Conservation (phyloP, 2,888 invertebrate species). For the Prosopocoilus inquinatus region DNA sequence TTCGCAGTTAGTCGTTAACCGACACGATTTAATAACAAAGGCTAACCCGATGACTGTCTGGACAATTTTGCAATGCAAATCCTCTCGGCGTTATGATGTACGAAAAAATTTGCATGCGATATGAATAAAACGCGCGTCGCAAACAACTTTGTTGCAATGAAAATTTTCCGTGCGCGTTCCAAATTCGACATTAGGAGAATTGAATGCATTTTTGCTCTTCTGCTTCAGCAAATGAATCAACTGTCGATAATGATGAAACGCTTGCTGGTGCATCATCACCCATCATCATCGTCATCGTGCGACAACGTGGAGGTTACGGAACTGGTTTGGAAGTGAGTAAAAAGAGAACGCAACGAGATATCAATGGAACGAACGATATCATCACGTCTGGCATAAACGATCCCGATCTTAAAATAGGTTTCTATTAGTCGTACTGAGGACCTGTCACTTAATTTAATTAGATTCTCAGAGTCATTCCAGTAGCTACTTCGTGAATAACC, state of each 20-base stretch:
- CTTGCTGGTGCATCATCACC: slow-evolving; percentile 9
- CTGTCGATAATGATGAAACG: too few relatives aligned
- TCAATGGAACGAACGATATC: slow-evolving; percentile 13
- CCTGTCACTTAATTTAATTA: slow-evolving; percentile 29
- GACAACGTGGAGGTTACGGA: slow-evolving; percentile 5
- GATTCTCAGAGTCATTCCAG: slow-evolving; percentile 32
- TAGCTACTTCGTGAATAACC: slow-evolving; percentile 33
- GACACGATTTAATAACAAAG: too few relatives aligned
- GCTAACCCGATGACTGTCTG: too few relatives aligned
- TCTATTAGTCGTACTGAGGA: slow-evolving; percentile 14
- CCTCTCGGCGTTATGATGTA: too few relatives aligned
- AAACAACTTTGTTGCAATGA: too few relatives aligned
- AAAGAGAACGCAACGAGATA: slow-evolving; percentile 10
- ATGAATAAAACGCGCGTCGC: too few relatives aligned
- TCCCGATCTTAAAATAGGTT: slow-evolving; percentile 16
- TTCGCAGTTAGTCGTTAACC: too few relatives aligned
- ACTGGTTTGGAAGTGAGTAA: slow-evolving; percentile 13
- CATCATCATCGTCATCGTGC: too few relatives aligned
- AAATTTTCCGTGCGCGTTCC: too few relatives aligned
- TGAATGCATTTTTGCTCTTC: slow-evolving; percentile 1
- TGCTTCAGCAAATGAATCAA: slow-evolving; percentile 6
- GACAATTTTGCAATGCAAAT: too few relatives aligned
- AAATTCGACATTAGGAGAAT: too few relatives aligned
- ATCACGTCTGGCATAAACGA: slow-evolving; percentile 11
- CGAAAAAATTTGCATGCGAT: too few relatives aligned